phyloP scores from a whole-genome alignment of 2,797 vertebrate genomes.

The Eulemur mongoz region DNA sequence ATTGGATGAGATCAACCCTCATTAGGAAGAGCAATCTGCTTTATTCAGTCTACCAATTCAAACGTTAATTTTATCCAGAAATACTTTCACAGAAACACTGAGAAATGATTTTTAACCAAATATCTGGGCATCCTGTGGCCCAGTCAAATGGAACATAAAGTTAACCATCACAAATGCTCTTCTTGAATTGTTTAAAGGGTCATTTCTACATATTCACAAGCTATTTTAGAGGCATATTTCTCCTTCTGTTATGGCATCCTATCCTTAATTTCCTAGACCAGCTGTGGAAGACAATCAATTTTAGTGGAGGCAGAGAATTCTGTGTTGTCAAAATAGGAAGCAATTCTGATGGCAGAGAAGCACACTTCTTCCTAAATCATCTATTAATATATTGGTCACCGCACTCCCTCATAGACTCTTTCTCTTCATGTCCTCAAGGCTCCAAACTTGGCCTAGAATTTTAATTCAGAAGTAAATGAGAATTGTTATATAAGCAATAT shows the following conservation, averaged over 20 bases:
- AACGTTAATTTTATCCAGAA: not conserved
- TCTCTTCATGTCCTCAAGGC: not conserved
- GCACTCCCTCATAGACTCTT: not conserved
- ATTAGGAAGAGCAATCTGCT: not conserved
- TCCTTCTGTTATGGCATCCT: not conserved
- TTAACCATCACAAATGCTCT: not conserved
- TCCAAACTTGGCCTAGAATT: not conserved
- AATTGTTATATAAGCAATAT: not conserved
- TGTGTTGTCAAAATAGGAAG: not conserved
- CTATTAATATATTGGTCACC: not conserved
- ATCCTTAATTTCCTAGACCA: not conserved
- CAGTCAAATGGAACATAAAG: not conserved
- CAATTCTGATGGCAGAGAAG: not conserved
- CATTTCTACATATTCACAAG: not conserved
- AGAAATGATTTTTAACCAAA: not conserved
- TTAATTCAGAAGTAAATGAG: not conserved
- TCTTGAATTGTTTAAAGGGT: not conserved
- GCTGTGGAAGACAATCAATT: not conserved
- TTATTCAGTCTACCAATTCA: not conserved
- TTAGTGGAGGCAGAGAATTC: not conserved
- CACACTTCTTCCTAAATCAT: not conserved
- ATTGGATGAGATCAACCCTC: not conserved
- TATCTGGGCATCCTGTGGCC: not conserved
- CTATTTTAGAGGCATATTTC: not conserved
- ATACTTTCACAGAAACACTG: not conserved